Percentiles rank a stretch among this genome's conserved stretches.
These are phyloP conservation scores for Diarsia dahlii DNA, from an alignment of 2,888 invertebrate genomes.

Conservation along the genomic window DNA sequence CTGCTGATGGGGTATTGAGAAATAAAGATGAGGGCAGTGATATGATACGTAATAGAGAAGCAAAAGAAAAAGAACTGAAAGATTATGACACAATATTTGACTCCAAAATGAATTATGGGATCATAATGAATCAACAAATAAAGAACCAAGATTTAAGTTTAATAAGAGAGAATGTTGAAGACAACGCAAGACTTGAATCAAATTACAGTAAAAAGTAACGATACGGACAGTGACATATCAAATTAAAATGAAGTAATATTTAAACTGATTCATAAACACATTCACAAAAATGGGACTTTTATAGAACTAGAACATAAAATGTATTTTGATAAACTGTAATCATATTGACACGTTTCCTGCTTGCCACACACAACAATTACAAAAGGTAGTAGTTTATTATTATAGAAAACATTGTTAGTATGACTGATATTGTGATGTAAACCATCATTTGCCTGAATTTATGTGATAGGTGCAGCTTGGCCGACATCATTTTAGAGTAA, in stretches of 20 bases:
- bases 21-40: neutral
- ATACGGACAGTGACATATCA: neutral
- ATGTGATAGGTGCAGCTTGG: neutral
- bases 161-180: neutral
- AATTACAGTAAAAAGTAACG: constrained; percentile 14
- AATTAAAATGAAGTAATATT: constrained; percentile 22
- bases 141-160: neutral
- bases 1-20: constrained; percentile 8
- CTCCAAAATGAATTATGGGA: neutral
- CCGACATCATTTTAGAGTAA: neutral
- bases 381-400: constrained; percentile 38
- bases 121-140: neutral
- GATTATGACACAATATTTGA: neutral
- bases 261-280: neutral
- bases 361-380: constrained; percentile 34
- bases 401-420: constrained; percentile 10
- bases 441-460: neutral
- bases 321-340: constrained; percentile 13
- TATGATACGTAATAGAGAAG: neutral
- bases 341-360: constrained; percentile 5
- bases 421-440: constrained; percentile 49
- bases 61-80: neutral
- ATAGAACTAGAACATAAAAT: constrained; percentile 4
- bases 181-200: neutral
- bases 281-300: constrained; percentile 1